Evolutionary conservation across 2,888 invertebrate species (phyloP).

Genomic region (Eilema sororculum): DNA sequence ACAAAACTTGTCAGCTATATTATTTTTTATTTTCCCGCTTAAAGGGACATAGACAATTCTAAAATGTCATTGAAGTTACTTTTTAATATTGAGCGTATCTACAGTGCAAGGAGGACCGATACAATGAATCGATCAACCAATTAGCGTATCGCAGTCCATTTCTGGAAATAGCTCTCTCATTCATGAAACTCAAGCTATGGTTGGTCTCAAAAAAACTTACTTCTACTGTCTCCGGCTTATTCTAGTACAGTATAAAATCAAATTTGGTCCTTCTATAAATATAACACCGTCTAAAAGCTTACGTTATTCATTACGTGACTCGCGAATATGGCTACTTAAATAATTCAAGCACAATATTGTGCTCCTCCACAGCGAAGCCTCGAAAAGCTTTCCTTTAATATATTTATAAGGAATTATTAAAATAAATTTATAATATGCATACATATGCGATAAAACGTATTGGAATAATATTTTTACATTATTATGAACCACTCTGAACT

Average conservation of each 20-base stretch:
- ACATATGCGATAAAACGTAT: neutral
- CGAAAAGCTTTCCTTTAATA: neutral
- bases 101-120: no score
- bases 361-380: neutral
- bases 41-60: neutral
- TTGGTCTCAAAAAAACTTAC: neutral
- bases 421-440: neutral
- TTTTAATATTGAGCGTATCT: no score
- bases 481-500: neutral
- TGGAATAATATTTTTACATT: neutral
- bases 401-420: neutral
- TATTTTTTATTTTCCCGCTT: neutral
- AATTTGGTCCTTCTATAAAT: constrained; percentile 47
- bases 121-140: no score
- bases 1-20: neutral
- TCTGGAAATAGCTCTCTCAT: no score
- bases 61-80: no score
- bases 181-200: neutral
- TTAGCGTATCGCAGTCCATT: no score
- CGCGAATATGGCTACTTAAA: constrained; percentile 43
- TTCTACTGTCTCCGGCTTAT: neutral
- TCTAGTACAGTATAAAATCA: constrained; percentile 12
- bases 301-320: constrained; percentile 40
- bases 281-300: constrained; percentile 28
- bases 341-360: constrained; percentile 39